Base-by-base conservation (phyloP, 2,888 invertebrate genomes). In the Apamea monoglypha region DNA sequence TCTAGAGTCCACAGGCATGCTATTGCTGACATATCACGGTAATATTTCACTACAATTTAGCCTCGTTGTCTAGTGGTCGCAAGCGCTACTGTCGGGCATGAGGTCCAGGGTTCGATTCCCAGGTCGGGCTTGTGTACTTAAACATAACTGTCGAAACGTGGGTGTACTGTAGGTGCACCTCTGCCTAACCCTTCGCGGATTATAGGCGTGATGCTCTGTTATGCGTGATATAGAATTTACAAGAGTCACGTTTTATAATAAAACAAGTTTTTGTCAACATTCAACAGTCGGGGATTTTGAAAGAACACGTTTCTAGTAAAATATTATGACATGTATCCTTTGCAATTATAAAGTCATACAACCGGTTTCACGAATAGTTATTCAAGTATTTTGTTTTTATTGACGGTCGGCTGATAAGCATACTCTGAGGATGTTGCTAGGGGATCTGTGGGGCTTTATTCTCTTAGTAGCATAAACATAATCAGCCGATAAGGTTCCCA, bases 341-440 rank as follows among this genome's bases (percentile, higher is more conserved):
- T 83, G 53, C 61, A 53, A 64, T 59, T 80, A 64, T 44, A 47
- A 69, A 70, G 69, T 29, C 69, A 61, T 12, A 44, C 21, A 53
- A 85, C 85, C 56, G 70, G 85, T 81, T 85, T 74, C 0, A n/a
- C 29, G 36, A 29, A 47, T 71, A 47, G 50, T n/a, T 50, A 12
- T 36, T 21, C 8, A 16, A 56, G 72, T 53, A 67, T 36, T 59
- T 66, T 44, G 56, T 53, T 32, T 32, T 70, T 81, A 12, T 69
- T 59, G 21, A 21, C 53, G 7, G 1, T n/a, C 6, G 6, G 47
- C 1, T 5, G n/a, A 59, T 64, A 69, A 25, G 14, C 12, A 21
- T 4, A 10, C 16, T 40, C 1, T 47, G 8, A 36, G 7, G 16
- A 67, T 29, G 80, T 66, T 66, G 77, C 56, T 50, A 66, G 77